These are phyloP conservation scores for Brotula barbata DNA, from an alignment of 2,797 vertebrate genomes.

Conservation along the genomic window DNA sequence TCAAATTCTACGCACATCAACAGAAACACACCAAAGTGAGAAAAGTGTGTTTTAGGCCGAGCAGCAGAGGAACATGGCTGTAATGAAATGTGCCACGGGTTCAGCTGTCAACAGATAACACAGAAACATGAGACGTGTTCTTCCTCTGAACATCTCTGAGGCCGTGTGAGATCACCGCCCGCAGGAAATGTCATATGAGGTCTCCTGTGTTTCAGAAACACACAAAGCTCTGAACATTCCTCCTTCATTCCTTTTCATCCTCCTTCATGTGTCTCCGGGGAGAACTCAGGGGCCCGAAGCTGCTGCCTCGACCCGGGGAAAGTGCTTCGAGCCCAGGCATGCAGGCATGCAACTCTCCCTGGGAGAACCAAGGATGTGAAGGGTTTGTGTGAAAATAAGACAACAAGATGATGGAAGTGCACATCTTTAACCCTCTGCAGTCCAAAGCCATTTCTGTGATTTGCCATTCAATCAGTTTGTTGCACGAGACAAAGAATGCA, in stretches of 20 bases:
- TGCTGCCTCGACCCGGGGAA: constrained; percentile 6
- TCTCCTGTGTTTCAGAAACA: constrained; percentile 26
- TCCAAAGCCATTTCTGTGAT: not conserved
- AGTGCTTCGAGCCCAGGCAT: not conserved
- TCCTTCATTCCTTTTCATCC: constrained; percentile 16
- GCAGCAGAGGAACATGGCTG: not conserved
- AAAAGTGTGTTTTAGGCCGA: not conserved
- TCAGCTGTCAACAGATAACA: not conserved
- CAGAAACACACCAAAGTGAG: constrained; percentile 2
- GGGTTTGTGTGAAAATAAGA: constrained; percentile 52
- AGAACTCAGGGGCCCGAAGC: constrained; percentile 6
- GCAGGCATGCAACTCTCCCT: constrained; percentile 16
- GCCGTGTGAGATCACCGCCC: constrained; percentile 3
- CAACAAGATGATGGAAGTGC: constrained; percentile 26
- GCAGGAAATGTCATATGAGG: constrained; percentile 8
- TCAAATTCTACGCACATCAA: constrained; percentile 3
- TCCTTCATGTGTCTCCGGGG: constrained; percentile 41
- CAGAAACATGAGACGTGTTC: not conserved
- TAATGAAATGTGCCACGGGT: constrained; percentile 5
- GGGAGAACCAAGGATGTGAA: constrained; percentile 53
- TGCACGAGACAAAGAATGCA: too few relatives aligned
- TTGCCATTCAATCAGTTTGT: too few relatives aligned
- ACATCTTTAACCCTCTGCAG: not conserved
- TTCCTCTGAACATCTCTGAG: not conserved
- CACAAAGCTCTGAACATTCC: constrained; percentile 10